Base-by-base conservation (phyloP, 1,140 invertebrate genomes). In the Pinna nobilis region DNA sequence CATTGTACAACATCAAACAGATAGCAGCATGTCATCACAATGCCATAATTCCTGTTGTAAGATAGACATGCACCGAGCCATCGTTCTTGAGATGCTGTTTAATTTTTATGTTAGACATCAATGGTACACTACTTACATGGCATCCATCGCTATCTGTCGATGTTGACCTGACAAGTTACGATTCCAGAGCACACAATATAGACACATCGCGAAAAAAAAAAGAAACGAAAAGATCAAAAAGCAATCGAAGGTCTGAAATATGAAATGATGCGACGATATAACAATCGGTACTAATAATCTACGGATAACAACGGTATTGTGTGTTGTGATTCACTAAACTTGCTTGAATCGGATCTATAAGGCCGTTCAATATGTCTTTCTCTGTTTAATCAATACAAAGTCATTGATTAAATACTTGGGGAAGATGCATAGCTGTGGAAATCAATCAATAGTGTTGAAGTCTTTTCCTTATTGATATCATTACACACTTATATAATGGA, bases 391-490 rank as follows among this genome's bases (percentile, higher is more conserved):
- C 55, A 59, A 59, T 59, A 59, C 33, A 35, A 35, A 18, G 55
- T 35, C 55, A 59, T 59, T 59, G 55, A 59, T 59, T 59, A 59
- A 59, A 59, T 59, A 59, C 55, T 59, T 33, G 18, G 55, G 55
- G 55, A 35, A n/a, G 55, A 59, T 59, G 55, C 55, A 59, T 59
- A 35, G n/a, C 55, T 59, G 28, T 30, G 30, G 37, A 59, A 59
- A 59, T 59, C 55, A 59, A 59, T 59, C 55, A 3, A 59, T 59
- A 59, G 30, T 33, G 20, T 59, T 20, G 18, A 33, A 59, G 32
- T 30, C 55, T n/a, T n/a, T n/a, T n/a, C n/a, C n/a, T n/a, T n/a
- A n/a, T n/a, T n/a, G n/a, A n/a, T n/a, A n/a, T n/a, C n/a, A n/a
- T n/a, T n/a, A n/a, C n/a, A n/a, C n/a, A n/a, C n/a, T n/a, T n/a